These are phyloP conservation scores for Temnopleurus reevesii DNA, from an alignment of 53 echinoderm and acorn worm species.

Conservation along the genomic window DNA sequence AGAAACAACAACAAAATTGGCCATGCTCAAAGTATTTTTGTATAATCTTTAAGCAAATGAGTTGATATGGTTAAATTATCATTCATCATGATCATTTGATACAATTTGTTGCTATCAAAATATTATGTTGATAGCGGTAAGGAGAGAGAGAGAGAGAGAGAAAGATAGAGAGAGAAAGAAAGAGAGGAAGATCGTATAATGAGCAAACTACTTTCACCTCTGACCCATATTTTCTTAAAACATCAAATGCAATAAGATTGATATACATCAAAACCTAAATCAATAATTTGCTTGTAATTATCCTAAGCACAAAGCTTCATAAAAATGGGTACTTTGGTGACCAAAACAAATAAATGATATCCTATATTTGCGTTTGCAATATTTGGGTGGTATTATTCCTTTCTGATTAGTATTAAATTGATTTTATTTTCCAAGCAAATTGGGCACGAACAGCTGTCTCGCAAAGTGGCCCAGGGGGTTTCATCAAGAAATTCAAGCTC, in stretches of 20 bases:
- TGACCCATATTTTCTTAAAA: neutral
- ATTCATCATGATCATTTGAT: no score
- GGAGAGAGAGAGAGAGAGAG: no score
- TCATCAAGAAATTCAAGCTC: neutral
- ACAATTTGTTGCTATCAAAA: no score
- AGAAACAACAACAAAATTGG: no score
- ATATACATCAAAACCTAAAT: slow-evolving; percentile 1
- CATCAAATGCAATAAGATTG: neutral
- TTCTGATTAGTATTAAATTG: slow-evolving; percentile 49
- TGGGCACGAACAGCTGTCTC: slow-evolving; percentile 46
- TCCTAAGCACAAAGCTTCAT: neutral
- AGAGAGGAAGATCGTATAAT: neutral
- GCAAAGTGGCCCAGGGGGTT: neutral
- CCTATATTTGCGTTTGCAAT: neutral
- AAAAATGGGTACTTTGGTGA: neutral
- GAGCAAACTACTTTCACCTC: neutral
- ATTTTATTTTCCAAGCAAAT: slow-evolving; percentile 54
- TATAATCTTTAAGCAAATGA: no score
- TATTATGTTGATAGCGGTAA: no score
- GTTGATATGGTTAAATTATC: no score
- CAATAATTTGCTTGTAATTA: neutral
- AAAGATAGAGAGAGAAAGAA: no score
- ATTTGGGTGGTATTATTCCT: slow-evolving; percentile 40
- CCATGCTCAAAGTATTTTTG: no score
- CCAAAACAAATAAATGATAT: neutral